Evolutionary conservation across 2,797 vertebrate genomes (phyloP).

Genomic region (Phaenicophaeus curvirostris): DNA sequence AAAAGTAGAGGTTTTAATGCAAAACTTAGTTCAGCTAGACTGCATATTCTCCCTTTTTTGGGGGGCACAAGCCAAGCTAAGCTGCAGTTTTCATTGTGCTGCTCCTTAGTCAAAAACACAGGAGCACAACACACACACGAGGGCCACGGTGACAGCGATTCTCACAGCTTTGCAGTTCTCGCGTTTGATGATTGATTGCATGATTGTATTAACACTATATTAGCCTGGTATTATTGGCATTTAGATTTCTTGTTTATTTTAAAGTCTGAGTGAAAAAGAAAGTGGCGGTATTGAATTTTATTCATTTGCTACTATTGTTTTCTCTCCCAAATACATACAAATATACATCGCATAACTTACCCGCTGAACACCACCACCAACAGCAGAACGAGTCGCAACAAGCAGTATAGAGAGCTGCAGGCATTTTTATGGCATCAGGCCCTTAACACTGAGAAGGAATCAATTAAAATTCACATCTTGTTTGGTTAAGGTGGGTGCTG

Average conservation of each 20-base stretch:
- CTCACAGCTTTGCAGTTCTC: not conserved
- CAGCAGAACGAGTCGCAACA: not conserved
- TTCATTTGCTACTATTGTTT: not conserved
- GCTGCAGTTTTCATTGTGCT: not conserved
- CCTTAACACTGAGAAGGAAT: not conserved
- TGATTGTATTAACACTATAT: not conserved
- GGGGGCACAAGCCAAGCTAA: not conserved
- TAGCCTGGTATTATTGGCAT: not conserved
- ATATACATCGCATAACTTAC: not conserved
- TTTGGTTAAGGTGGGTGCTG: not conserved
- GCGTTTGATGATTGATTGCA: not conserved
- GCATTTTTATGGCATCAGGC: not conserved
- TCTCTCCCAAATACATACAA: not conserved
- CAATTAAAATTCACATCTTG: not conserved
- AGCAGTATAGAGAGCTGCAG: not conserved
- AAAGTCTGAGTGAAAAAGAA: not conserved
- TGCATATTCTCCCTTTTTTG: not conserved
- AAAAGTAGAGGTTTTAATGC: not conserved
- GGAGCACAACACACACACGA: not conserved
- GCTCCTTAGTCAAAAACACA: not conserved
- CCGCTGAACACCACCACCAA: not conserved
- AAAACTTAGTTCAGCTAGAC: not conserved
- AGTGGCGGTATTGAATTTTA: not conserved
- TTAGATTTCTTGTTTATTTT: not conserved
- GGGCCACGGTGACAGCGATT: rapidly evolving